Percentiles rank a stretch among this genome's conserved stretches.
Conservation (phyloP, 2,888 invertebrate genomes). For the Ophion slaviceki region DNA sequence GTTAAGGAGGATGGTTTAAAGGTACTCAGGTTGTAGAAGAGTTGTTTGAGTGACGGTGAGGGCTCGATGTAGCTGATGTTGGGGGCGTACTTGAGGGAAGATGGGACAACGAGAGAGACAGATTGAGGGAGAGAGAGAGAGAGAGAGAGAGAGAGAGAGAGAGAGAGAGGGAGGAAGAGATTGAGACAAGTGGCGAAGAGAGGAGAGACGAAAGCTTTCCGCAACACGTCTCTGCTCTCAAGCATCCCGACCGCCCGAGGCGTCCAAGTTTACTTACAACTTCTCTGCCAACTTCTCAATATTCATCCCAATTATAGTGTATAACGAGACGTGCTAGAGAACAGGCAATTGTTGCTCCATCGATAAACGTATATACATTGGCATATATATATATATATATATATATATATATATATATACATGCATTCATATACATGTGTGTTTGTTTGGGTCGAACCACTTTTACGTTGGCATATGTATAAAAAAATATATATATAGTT, state of each 20-base stretch:
- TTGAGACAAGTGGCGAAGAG: constrained; percentile 63
- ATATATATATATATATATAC: too few species aligned
- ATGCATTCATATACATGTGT: too few species aligned
- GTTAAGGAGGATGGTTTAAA: constrained; percentile 31
- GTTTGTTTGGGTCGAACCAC: not conserved
- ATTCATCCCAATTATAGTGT: constrained; percentile 83
- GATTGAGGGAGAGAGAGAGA: constrained; percentile 40
- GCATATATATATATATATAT: not conserved
- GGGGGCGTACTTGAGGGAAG: constrained; percentile 45
- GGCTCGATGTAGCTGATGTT: constrained; percentile 59
- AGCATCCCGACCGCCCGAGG: constrained; percentile 81
- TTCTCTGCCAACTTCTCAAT: constrained; percentile 83
- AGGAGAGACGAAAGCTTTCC: constrained; percentile 80
- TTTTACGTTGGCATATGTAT: too few species aligned
- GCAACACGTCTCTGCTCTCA: constrained; percentile 84
- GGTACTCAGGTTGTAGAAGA: constrained; percentile 38
- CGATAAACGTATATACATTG: constrained; percentile 21
- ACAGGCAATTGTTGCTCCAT: constrained; percentile 64
- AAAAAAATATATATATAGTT: too few species aligned
- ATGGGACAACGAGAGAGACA: constrained; percentile 37
- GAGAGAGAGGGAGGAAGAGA: constrained; percentile 69
- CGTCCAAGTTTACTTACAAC: constrained; percentile 83
- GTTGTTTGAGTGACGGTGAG: constrained; percentile 44
- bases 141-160: constrained; percentile 53
- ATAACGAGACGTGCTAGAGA: constrained; percentile 65